Percentiles rank a stretch among this genome's conserved stretches.
These are phyloP conservation scores for Apolygus lucorum DNA, from an alignment of 1,140 invertebrate genomes.

Conservation along the genomic window DNA sequence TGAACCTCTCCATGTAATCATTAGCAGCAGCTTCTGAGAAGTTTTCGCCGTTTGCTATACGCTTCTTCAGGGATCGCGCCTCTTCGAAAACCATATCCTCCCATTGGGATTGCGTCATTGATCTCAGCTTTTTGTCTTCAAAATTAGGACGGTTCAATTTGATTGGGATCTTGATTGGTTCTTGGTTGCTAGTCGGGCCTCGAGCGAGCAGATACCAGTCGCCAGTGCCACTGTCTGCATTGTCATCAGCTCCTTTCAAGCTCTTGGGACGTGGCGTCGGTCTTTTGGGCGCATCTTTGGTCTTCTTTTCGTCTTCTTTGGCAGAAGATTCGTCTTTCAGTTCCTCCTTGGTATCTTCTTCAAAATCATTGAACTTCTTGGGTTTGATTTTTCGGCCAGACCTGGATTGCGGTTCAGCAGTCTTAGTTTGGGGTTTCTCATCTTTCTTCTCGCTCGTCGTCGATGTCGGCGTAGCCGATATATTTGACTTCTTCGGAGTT, in stretches of 20 bases:
- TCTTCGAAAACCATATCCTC: constrained; percentile 48
- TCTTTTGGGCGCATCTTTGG: background rate
- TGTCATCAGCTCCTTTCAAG: background rate
- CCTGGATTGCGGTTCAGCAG: constrained; percentile 55
- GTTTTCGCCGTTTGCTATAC: constrained; percentile 51
- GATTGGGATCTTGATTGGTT: constrained; percentile 51
- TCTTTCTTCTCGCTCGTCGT: constrained; percentile 13
- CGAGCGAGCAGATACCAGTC: constrained; percentile 13
- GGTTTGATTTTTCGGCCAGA: constrained; percentile 67
- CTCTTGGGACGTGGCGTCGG: constrained; percentile 1
- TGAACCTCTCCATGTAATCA: constrained; percentile 43
- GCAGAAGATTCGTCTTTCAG: background rate
- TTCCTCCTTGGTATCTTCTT: constrained; percentile 22
- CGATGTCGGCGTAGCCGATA: constrained; percentile 10
- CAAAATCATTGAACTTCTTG: constrained; percentile 41
- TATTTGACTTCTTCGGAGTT: constrained; percentile 3
- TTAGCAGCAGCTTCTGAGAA: constrained; percentile 47
- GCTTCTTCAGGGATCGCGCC: constrained; percentile 47
- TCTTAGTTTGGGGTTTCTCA: constrained; percentile 10
- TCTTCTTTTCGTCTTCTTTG: background rate
- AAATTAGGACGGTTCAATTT: constrained; percentile 42
- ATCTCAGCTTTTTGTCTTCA: constrained; percentile 36
- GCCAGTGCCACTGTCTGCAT: background rate
- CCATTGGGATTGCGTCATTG: constrained; percentile 49
- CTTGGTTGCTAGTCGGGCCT: constrained; percentile 43